Percentiles rank a stretch among this genome's conserved stretches.
These are phyloP conservation scores for Xestia xanthographa DNA, from an alignment of 2,888 invertebrate species.

Conservation along the genomic window DNA sequence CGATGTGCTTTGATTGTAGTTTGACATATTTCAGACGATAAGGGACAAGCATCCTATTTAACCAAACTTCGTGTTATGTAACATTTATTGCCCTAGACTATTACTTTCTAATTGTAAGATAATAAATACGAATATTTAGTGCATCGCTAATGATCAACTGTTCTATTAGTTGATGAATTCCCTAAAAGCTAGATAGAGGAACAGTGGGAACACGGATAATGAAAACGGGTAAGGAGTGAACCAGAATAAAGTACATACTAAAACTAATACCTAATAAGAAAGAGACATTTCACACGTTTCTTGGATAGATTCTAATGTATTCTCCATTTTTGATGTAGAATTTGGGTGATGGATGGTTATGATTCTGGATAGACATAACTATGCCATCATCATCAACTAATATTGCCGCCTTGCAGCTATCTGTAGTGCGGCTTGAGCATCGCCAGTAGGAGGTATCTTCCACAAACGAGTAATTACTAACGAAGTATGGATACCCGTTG, in stretches of 20 bases:
- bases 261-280: background rate
- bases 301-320: background rate
- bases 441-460: constrained; percentile 27
- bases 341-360: too few relatives aligned
- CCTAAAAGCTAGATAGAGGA: background rate
- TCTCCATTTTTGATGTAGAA: too few relatives aligned
- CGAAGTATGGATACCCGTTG: too few relatives aligned
- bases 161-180: background rate
- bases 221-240: background rate
- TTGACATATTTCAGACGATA: too few relatives aligned
- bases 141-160: background rate
- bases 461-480: background rate
- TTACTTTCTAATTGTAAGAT: background rate
- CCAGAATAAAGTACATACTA: background rate
- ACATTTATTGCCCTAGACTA: too few relatives aligned
- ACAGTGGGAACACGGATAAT: background rate
- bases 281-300: too few relatives aligned
- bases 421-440: constrained; percentile 10
- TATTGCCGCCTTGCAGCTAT: constrained; percentile 28
- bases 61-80: too few relatives aligned
- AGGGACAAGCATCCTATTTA: too few relatives aligned
- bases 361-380: too few relatives aligned
- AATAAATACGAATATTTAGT: background rate
- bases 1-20: too few relatives aligned
- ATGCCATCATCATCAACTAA: background rate